A percentile compares a stretch with the other conserved stretches of the same genome.
phyloP scores from a whole-genome alignment of 2,888 invertebrate genomes.

The Mesorhabditis sp. region DNA sequence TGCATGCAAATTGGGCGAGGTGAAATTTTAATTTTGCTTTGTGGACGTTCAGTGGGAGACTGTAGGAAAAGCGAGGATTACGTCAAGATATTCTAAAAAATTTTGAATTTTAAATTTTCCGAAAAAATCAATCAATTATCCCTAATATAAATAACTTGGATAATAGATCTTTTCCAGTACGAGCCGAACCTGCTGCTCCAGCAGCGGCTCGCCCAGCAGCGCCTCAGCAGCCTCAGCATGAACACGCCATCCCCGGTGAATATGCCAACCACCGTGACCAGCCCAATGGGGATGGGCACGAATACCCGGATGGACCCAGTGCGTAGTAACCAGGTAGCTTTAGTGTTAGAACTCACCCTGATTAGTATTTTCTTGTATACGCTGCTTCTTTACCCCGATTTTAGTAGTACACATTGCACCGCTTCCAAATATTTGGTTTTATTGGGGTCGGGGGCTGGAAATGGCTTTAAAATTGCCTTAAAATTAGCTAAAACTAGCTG shows the following conservation, averaged over 20 bases:
- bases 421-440: too few species aligned
- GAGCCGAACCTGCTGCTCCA: conserved; percentile 37
- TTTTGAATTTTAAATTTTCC: too few species aligned
- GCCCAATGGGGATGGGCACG: background rate
- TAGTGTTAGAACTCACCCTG: background rate
- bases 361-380: background rate
- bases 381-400: background rate
- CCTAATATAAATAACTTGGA: too few species aligned
- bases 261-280: conserved; percentile 20
- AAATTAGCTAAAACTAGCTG: too few species aligned
- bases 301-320: background rate
- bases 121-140: too few species aligned
- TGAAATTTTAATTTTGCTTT: too few species aligned
- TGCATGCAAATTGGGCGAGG: too few species aligned
- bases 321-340: background rate
- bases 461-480: too few species aligned
- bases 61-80: too few species aligned
- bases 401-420: background rate
- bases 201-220: conserved; percentile 21
- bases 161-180: conserved; percentile 21
- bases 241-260: background rate
- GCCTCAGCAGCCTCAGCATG: conserved; percentile 12
- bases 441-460: too few species aligned
- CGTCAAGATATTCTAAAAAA: too few species aligned
- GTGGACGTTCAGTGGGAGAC: too few species aligned